Evolutionary conservation across 2,113 vertebrate species (phyloP).

Genomic region (Platanista minor): DNA sequence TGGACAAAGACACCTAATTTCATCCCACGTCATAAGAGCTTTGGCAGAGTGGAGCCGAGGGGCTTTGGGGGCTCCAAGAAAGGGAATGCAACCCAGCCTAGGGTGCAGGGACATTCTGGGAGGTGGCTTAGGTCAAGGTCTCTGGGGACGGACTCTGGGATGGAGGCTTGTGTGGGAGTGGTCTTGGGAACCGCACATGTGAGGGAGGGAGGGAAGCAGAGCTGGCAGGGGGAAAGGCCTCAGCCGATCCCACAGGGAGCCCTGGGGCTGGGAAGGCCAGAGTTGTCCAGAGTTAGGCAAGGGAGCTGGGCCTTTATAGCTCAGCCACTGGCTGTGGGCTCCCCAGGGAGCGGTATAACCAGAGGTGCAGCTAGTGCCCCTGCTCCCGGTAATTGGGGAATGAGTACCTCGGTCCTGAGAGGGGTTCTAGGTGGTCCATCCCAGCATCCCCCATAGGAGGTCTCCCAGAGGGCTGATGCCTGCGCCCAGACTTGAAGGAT

Average conservation of each 20-base stretch:
- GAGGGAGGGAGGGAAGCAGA: background rate
- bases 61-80: background rate
- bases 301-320: background rate
- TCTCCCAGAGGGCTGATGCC: background rate
- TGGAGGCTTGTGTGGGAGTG: background rate
- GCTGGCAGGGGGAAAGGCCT: background rate
- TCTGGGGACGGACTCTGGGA: background rate
- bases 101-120: background rate
- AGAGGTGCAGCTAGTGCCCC: background rate
- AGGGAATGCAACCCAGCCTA: background rate
- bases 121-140: background rate
- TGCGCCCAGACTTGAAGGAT: rapidly evolving
- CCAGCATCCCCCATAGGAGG: background rate
- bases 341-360: background rate
- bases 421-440: background rate
- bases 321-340: background rate
- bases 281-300: background rate
- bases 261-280: background rate
- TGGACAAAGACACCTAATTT: background rate
- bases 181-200: background rate
- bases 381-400: background rate
- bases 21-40: background rate
- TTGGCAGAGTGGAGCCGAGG: background rate
- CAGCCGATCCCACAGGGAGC: rapidly evolving
- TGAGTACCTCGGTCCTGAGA: background rate